These are phyloP conservation scores for Cylas formicarius DNA, from an alignment of 1,140 invertebrate genomes.

Conservation along the genomic window DNA sequence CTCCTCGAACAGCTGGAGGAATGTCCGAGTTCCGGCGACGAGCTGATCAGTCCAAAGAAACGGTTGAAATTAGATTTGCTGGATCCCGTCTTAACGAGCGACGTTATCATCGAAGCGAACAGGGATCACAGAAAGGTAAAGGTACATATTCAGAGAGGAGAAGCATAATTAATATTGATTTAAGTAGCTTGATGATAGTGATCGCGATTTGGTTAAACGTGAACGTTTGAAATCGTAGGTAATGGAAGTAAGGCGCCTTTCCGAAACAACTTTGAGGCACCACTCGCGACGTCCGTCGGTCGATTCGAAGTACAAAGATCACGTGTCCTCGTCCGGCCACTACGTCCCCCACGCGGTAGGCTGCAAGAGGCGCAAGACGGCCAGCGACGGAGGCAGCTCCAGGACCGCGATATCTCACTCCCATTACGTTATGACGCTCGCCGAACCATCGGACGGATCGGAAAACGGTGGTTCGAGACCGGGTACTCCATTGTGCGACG, in stretches of 20 bases:
- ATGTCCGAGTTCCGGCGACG: constrained; percentile 63
- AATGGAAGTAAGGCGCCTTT: constrained; percentile 49
- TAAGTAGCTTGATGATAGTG: no score
- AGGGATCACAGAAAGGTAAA: constrained; percentile 45
- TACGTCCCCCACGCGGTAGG: constrained; percentile 38
- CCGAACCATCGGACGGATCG: constrained; percentile 42
- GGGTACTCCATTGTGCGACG: constrained; percentile 76
- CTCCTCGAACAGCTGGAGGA: constrained; percentile 65
- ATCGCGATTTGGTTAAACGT: no score
- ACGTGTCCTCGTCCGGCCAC: constrained; percentile 27
- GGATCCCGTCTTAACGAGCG: constrained; percentile 43
- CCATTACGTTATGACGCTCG: constrained; percentile 40
- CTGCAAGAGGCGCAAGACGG: constrained; percentile 42
- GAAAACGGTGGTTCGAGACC: constrained; percentile 62
- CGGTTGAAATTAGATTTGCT: constrained; percentile 52
- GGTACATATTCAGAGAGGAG: no score
- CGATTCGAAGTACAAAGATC: constrained; percentile 43
- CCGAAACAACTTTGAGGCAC: constrained; percentile 47
- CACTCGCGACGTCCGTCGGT: constrained; percentile 46
- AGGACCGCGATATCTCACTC: constrained; percentile 15
- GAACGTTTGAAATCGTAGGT: constrained; percentile 25
- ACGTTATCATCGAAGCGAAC: constrained; percentile 41
- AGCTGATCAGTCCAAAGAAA: constrained; percentile 57
- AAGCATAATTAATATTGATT: no score
- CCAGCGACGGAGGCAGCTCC: constrained; percentile 39